Evolutionary conservation across 2,888 invertebrate species (phyloP), one percentile per base, ranked within the genome.

Genomic region (Aphodius sticticus): DNA sequence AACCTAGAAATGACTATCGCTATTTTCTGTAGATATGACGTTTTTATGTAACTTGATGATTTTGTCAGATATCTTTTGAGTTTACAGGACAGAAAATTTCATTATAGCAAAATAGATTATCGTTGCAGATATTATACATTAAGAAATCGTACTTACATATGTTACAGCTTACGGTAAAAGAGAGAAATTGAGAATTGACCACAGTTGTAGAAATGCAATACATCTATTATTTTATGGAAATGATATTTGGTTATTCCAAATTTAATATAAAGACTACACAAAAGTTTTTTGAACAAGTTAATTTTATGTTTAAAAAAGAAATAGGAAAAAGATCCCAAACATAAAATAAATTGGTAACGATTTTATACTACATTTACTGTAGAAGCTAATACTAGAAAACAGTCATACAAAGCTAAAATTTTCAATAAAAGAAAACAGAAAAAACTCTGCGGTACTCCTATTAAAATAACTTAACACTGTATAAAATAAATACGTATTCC

Each of bases 391-490:
- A 26, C 26, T 53, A 53, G 4, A 53, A 53, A 53, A 53, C 53
- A 53, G 12, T 53, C 53, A 53, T 7, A 53, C 7, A 53, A 53
- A 53, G 53, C 53, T 53, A 53, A 53, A 26, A 26, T 2, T 26
- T 26, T 26, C 26, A 26, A 26, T 3, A 26, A 26, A 26, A 26
- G 3, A 26, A 26, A 70, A 70, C 38, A 37, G 14, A 76, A 78
- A 78, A 72, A 72, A 16, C 12, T 53, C 12, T n/a, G 53, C 16
- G 69, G 70, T 71, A 74, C 14, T 37, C 16, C 76, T 15, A 77
- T 6, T n/a, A 72, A 36, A 26, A 72, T 72, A 26, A 72, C 72
- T 72, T 72, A 72, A 72, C 15, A 16, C 35, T 72, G 16, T 72
- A 72, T 16, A 72, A 26, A 72, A 36, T 36, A 26, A 72, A 72